phyloP scores from a whole-genome alignment of 2,888 invertebrate genomes.

The Biston betularia region DNA sequence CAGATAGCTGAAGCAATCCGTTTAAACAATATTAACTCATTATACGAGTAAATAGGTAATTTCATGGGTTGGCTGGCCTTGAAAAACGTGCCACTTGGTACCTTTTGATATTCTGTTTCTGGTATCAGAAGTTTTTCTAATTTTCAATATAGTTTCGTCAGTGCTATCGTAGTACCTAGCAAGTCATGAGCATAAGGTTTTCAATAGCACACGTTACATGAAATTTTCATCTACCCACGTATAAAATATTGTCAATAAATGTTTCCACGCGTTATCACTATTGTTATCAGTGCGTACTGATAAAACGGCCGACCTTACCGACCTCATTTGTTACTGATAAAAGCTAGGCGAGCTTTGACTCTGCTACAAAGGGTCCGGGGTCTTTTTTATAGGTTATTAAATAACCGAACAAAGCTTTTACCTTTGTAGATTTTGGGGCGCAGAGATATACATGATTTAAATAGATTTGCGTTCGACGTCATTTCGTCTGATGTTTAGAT shows the following conservation, averaged over 20 bases:
- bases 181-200: too few species aligned
- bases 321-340: constrained; percentile 55
- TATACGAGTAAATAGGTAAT: too few species aligned
- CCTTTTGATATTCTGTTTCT: too few species aligned
- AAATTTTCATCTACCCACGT: constrained; percentile 2
- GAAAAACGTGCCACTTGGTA: too few species aligned
- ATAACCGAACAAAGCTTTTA: constrained; percentile 21
- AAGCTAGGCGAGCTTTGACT: constrained; percentile 39
- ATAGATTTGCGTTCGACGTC: too few species aligned
- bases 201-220: not conserved
- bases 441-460: not conserved
- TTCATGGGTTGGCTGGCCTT: too few species aligned
- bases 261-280: constrained; percentile 33
- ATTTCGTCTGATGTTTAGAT: too few species aligned
- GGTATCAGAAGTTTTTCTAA: too few species aligned
- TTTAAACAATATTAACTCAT: too few species aligned
- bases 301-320: constrained; percentile 39
- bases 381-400: constrained; percentile 29
- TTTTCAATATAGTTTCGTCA: too few species aligned
- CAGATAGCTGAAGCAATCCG: too few species aligned
- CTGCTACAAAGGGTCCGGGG: constrained; percentile 30
- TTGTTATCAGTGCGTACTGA: constrained; percentile 38
- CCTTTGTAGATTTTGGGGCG: not conserved
- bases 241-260: constrained; percentile 23
- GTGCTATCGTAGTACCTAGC: too few species aligned